Percentiles rank a stretch among this genome's conserved stretches.
Conservation (phyloP, 2,888 invertebrate species). For the Rhynchonema sp. region DNA sequence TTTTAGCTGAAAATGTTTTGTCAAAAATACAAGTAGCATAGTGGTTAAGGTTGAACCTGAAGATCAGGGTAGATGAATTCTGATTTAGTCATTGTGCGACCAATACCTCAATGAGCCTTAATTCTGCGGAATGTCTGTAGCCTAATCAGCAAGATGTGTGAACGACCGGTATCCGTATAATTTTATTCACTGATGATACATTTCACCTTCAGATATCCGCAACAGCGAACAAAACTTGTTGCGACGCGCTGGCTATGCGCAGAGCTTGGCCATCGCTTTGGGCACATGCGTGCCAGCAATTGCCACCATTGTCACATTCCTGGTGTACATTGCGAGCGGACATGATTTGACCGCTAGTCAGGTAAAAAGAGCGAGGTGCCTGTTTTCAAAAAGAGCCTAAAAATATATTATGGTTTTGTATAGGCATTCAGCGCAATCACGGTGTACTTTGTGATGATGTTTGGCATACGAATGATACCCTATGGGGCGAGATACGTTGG, state of each 20-base stretch:
- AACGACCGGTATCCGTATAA: no score
- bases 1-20: no score
- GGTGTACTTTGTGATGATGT: constrained; percentile 33
- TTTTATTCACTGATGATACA: neutral
- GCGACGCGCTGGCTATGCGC: constrained; percentile 40
- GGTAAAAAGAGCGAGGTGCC: constrained; percentile 38
- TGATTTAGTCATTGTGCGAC: no score
- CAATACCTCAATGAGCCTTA: no score
- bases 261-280: constrained; percentile 41
- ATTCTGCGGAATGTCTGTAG: no score
- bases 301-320: constrained; percentile 41
- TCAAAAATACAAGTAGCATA: no score
- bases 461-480: constrained; percentile 33
- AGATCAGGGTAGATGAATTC: no score
- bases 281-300: constrained; percentile 40
- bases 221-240: constrained; percentile 36
- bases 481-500: constrained; percentile 29
- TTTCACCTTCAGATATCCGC: constrained; percentile 34
- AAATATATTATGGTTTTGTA: neutral
- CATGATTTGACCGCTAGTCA: constrained; percentile 42
- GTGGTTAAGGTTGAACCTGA: no score
- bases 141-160: no score
- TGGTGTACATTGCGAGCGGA: constrained; percentile 39
- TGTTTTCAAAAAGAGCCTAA: neutral
- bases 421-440: constrained; percentile 34